Evolutionary conservation across 2,888 invertebrate genomes (phyloP).

Genomic region (Drosophila percnosoma): DNA sequence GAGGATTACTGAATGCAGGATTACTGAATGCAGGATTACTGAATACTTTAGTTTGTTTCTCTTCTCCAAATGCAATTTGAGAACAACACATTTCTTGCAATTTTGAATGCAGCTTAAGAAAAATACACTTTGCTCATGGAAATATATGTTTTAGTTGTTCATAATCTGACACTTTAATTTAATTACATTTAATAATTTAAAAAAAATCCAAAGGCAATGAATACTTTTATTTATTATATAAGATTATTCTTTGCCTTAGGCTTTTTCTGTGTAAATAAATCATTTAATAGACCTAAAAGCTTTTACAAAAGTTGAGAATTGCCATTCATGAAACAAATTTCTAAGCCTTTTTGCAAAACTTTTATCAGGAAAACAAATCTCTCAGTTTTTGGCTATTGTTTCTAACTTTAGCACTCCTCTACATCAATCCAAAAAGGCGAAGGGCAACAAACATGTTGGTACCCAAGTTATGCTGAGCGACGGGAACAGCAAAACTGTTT

Average conservation of each 20-base stretch:
- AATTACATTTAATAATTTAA: background rate
- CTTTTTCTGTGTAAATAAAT: background rate
- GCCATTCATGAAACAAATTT: conserved; percentile 16
- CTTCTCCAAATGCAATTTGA: background rate
- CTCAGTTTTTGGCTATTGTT: conserved; percentile 33
- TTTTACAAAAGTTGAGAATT: conserved; percentile 6
- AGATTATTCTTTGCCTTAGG: background rate
- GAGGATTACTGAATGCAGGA: conserved; percentile 22
- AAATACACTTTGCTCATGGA: background rate
- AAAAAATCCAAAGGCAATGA: background rate
- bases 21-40: conserved; percentile 5
- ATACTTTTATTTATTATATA: background rate
- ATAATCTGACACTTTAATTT: background rate
- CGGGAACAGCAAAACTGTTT: conserved; percentile 1
- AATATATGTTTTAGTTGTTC: background rate
- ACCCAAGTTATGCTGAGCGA: conserved; percentile 23
- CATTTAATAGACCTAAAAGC: conserved; percentile 20
- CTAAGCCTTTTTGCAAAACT: conserved; percentile 22
- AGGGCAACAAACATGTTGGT: conserved; percentile 6
- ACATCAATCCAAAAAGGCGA: conserved; percentile 35
- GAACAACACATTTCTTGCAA: background rate
- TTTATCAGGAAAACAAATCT: conserved; percentile 20
- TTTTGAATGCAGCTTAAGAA: background rate
- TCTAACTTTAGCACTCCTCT: conserved; percentile 47
- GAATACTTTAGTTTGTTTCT: background rate